A percentile compares a stretch with the other conserved stretches of the same genome.
Evolutionary conservation across 2,888 invertebrate genomes (phyloP).

Genomic region (Lomographa bimaculata): DNA sequence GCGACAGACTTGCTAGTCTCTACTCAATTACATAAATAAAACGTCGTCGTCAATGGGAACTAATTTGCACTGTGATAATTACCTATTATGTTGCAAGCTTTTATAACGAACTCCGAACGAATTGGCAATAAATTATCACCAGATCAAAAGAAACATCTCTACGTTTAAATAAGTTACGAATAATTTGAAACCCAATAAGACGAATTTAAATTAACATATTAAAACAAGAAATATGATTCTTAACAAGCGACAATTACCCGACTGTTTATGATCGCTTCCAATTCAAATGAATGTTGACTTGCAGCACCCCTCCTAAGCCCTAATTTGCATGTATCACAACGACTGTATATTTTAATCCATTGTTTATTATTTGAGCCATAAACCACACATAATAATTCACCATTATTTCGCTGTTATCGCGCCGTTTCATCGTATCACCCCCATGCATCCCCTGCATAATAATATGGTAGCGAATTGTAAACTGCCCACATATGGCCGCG

Average conservation of each 20-base stretch:
- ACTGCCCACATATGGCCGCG: slow-evolving; percentile 34
- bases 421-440: slow-evolving; percentile 28
- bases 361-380: slow-evolving; percentile 22
- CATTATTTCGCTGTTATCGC: slow-evolving; percentile 31
- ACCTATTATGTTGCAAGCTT: too few relatives aligned
- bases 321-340: slow-evolving; percentile 14
- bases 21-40: too few relatives aligned
- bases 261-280: neutral
- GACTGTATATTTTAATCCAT: slow-evolving; percentile 19
- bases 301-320: slow-evolving; percentile 7
- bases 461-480: slow-evolving; percentile 41
- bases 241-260: neutral
- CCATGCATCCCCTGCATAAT: slow-evolving; percentile 42
- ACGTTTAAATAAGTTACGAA: too few relatives aligned
- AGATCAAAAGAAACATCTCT: too few relatives aligned
- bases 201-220: too few relatives aligned
- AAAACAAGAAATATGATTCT: too few relatives aligned
- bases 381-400: slow-evolving; percentile 27
- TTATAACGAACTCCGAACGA: too few relatives aligned
- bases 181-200: too few relatives aligned
- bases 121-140: too few relatives aligned
- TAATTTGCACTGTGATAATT: too few relatives aligned
- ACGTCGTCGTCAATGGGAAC: too few relatives aligned
- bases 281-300: neutral
- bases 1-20: too few relatives aligned